Evolutionary conservation across 2,113 vertebrate genomes (phyloP).

Genomic region (Oncorhynchus kisutch): DNA sequence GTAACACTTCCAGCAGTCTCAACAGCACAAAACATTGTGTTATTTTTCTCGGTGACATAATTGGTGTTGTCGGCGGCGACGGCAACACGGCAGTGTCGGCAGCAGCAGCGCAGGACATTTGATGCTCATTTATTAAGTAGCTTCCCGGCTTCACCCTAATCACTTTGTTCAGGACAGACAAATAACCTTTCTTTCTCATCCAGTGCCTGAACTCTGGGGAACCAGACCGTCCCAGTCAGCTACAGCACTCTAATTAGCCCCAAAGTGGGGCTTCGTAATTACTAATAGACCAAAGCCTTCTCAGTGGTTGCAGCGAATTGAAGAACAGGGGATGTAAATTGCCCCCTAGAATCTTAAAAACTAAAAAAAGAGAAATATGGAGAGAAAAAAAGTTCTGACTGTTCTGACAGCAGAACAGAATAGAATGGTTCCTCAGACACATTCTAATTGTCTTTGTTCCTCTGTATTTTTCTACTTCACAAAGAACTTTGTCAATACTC

Average conservation of each 20-base stretch:
- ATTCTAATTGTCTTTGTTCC: constrained; percentile 62
- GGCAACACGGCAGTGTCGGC: constrained; percentile 60
- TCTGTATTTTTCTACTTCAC: constrained; percentile 57
- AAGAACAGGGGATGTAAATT: constrained; percentile 80
- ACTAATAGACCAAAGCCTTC: constrained; percentile 90
- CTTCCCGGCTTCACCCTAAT: constrained; percentile 89
- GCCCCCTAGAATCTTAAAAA: constrained; percentile 70
- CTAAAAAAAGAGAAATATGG: neutral
- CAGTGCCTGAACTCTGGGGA: constrained; percentile 91
- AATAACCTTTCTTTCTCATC: constrained; percentile 93
- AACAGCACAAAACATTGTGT: constrained; percentile 34
- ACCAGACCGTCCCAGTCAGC: constrained; percentile 85
- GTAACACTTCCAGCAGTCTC: neutral
- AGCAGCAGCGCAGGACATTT: constrained; percentile 79
- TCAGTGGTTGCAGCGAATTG: constrained; percentile 82
- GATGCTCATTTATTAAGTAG: constrained; percentile 97
- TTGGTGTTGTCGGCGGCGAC: constrained; percentile 73
- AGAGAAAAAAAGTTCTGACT: constrained; percentile 71
- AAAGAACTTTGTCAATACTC: constrained; percentile 52
- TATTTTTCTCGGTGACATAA: constrained; percentile 78
- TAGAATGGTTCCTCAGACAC: constrained; percentile 11
- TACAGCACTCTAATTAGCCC: constrained; percentile 99
- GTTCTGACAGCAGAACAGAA: constrained; percentile 54
- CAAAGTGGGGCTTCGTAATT: constrained; percentile 91
- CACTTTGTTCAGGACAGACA: constrained; percentile 99